These are phyloP conservation scores for Spicauda simplicius DNA, from an alignment of 2,888 invertebrate species.

Conservation along the genomic window DNA sequence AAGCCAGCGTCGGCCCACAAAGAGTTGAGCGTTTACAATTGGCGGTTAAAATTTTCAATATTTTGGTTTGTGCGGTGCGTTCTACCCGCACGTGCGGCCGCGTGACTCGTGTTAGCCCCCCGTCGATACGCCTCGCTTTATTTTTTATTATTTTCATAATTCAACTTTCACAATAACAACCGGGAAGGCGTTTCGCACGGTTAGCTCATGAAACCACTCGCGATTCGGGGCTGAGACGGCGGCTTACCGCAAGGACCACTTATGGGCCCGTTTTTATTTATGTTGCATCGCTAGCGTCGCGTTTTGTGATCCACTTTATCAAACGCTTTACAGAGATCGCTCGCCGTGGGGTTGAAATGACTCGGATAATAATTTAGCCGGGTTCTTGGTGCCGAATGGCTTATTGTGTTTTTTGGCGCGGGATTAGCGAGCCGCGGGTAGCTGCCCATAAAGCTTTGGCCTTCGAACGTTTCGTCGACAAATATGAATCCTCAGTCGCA, in stretches of 20 bases:
- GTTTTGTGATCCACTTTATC: conserved; percentile 84
- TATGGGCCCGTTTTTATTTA: conserved; percentile 78
- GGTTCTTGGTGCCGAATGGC: conserved; percentile 65
- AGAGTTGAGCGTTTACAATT: conserved; percentile 52
- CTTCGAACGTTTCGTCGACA: conserved; percentile 36
- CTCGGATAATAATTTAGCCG: conserved; percentile 76
- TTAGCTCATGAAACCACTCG: conserved; percentile 79
- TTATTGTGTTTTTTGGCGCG: conserved; percentile 79
- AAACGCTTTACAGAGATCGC: conserved; percentile 77
- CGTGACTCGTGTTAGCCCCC: conserved; percentile 78
- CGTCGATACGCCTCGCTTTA: conserved; percentile 65
- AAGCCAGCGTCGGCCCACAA: conserved; percentile 51
- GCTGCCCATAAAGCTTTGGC: conserved; percentile 67
- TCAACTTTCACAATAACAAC: conserved; percentile 83
- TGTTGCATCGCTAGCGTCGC: conserved; percentile 66
- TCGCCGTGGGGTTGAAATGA: conserved; percentile 72
- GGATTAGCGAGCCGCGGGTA: conserved; percentile 72
- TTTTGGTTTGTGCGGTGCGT: conserved; percentile 63
- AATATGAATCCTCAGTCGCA: conserved; percentile 33
- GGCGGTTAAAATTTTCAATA: conserved; percentile 81
- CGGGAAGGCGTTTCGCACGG: conserved; percentile 84
- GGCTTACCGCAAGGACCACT: conserved; percentile 81
- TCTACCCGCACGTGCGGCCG: conserved; percentile 70
- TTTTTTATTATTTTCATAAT: conserved; percentile 85
- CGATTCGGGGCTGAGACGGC: conserved; percentile 53